A percentile compares a stretch with the other conserved stretches of the same genome.
Evolutionary conservation across 2,797 vertebrate genomes (phyloP).

Genomic region (Lithobates pipiens): DNA sequence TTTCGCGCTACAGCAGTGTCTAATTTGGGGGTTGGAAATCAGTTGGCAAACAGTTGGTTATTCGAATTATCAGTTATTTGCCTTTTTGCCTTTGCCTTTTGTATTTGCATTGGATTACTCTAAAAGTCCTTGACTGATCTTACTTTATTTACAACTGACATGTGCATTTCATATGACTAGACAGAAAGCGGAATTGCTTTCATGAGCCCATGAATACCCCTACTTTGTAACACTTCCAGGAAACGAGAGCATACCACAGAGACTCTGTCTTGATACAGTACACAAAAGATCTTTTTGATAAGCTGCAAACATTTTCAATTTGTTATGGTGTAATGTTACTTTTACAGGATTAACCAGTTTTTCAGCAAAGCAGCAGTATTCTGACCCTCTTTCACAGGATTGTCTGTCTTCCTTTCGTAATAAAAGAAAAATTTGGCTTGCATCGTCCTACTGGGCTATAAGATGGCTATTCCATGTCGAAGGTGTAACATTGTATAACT

Average conservation of each 20-base stretch:
- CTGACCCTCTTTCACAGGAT: neutral
- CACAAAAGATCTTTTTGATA: constrained; percentile 13
- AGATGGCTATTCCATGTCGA: neutral
- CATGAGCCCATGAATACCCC: neutral
- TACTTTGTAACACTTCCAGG: neutral
- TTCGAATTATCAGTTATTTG: neutral
- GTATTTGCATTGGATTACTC: neutral
- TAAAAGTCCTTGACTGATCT: neutral
- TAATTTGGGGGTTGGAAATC: neutral
- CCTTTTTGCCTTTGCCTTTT: too few relatives aligned
- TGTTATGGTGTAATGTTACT: constrained; percentile 27
- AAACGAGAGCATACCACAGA: neutral
- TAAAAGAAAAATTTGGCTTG: neutral
- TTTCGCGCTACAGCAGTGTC: neutral
- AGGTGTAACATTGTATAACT: too few relatives aligned
- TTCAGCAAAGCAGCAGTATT: neutral
- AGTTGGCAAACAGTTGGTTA: neutral
- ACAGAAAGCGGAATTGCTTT: constrained; percentile 1
- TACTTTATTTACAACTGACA: neutral
- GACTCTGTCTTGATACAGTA: neutral
- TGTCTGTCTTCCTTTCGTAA: neutral
- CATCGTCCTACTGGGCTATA: neutral
- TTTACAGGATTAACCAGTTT: constrained; percentile 23
- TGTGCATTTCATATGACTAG: constrained; percentile 14
- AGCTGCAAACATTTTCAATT: neutral